phyloP scores from a whole-genome alignment of 2,888 invertebrate genomes.

The Hipparchia semele region DNA sequence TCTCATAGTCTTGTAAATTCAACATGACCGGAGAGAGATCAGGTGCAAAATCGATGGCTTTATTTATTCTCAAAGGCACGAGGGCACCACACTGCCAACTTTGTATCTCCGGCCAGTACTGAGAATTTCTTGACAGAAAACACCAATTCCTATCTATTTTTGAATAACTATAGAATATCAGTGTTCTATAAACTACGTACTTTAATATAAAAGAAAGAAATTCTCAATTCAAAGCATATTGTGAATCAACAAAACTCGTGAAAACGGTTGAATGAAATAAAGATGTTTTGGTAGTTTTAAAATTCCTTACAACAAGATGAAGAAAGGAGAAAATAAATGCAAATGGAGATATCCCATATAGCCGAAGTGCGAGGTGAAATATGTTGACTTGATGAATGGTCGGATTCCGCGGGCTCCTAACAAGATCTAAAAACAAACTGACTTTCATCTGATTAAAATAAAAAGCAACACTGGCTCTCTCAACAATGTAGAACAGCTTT shows the following conservation, averaged over 20 bases:
- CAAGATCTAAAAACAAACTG: constrained; percentile 72
- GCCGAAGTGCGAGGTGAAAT: constrained; percentile 64
- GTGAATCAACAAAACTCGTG: not conserved
- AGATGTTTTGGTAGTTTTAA: constrained; percentile 69
- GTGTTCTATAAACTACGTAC: too few species aligned
- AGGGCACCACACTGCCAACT: too few species aligned
- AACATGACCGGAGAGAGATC: too few species aligned
- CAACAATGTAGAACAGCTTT: constrained; percentile 36
- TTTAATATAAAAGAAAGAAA: not conserved
- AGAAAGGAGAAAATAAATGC: constrained; percentile 55
- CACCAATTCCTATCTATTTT: too few species aligned
- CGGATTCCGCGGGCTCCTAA: constrained; percentile 63
- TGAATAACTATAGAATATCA: too few species aligned
- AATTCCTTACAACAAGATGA: constrained; percentile 52
- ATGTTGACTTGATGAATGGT: constrained; percentile 70
- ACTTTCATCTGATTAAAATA: constrained; percentile 45
- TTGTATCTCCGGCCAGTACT: too few species aligned
- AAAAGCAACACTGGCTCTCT: constrained; percentile 31
- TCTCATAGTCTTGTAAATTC: too few species aligned
- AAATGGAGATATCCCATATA: constrained; percentile 70
- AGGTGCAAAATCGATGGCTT: too few species aligned
- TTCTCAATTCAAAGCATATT: not conserved
- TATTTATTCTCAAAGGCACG: too few species aligned
- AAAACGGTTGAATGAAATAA: constrained; percentile 19
- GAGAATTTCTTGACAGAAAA: too few species aligned